Evolutionary conservation across 2,888 invertebrate genomes (phyloP).

Genomic region (Chrysodeixis includens): DNA sequence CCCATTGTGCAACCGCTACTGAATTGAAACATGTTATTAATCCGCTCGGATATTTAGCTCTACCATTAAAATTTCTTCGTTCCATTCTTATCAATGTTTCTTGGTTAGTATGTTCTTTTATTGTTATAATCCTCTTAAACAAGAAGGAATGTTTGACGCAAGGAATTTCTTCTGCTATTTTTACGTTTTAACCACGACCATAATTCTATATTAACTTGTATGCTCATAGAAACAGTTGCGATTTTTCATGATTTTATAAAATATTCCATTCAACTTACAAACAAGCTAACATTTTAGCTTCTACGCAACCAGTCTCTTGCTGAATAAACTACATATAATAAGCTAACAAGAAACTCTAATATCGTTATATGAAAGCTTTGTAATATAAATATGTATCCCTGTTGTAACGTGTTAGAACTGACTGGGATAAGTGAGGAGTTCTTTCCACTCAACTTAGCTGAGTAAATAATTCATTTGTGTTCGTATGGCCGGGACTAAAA

Average conservation of each 20-base stretch:
- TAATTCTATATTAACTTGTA: neutral
- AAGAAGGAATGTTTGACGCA: no score
- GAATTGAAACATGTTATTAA: constrained; percentile 24
- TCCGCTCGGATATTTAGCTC: constrained; percentile 1
- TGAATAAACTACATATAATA: constrained; percentile 1
- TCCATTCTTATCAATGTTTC: neutral
- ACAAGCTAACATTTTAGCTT: neutral
- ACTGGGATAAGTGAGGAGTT: constrained; percentile 31
- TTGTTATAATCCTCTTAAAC: neutral
- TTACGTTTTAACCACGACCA: no score
- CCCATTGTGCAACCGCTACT: constrained; percentile 24
- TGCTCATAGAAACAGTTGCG: no score
- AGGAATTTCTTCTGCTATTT: no score
- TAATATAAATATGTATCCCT: constrained; percentile 15
- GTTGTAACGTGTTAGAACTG: constrained; percentile 23
- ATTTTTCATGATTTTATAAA: no score
- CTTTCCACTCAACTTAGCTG: constrained; percentile 36
- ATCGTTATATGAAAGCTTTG: constrained; percentile 12
- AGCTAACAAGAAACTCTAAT: constrained; percentile 9
- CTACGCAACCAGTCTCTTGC: neutral
- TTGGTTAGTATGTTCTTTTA: neutral
- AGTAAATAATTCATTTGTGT: constrained; percentile 50
- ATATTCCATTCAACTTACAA: no score
- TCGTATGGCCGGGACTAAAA: constrained; percentile 56
- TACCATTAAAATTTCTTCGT: neutral